Evolutionary conservation across 2,113 vertebrate genomes (phyloP).

Genomic region (Microcebus jonahi): DNA sequence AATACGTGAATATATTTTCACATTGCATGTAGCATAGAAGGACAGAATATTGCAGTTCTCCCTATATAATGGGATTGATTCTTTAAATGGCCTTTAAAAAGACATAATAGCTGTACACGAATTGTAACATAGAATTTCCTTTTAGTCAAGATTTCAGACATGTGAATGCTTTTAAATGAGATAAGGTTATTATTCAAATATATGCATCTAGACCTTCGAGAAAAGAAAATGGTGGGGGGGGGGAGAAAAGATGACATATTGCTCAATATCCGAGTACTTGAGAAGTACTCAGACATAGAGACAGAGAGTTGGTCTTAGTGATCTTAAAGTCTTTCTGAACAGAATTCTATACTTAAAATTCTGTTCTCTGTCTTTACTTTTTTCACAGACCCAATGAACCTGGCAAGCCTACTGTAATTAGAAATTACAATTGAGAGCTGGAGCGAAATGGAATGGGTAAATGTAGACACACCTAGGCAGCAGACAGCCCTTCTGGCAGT

Average conservation of each 20-base stretch:
- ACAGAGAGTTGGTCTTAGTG: neutral
- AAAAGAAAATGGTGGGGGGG: neutral
- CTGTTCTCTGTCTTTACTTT: constrained; percentile 35
- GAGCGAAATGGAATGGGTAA: constrained; percentile 40
- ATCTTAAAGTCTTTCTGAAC: neutral
- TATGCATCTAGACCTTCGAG: constrained; percentile 22
- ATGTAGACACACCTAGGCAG: constrained; percentile 68
- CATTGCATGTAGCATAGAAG: neutral
- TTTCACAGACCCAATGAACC: constrained; percentile 10
- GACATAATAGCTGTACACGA: neutral
- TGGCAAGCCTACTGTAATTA: constrained; percentile 53
- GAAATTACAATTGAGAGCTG: constrained; percentile 58
- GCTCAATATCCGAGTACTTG: neutral
- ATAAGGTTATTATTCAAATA: constrained; percentile 64
- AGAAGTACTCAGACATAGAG: neutral
- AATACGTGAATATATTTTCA: neutral
- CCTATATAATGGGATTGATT: neutral
- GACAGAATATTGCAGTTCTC: neutral
- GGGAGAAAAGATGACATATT: neutral
- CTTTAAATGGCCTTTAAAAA: constrained; percentile 38
- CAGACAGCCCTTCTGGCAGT: constrained; percentile 54
- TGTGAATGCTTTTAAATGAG: constrained; percentile 28
- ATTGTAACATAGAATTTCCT: neutral
- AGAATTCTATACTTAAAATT: constrained; percentile 1
- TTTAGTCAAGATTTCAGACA: constrained; percentile 38